Base-by-base conservation (phyloP, 2,888 invertebrate genomes). In the Urechis unicinctus region DNA sequence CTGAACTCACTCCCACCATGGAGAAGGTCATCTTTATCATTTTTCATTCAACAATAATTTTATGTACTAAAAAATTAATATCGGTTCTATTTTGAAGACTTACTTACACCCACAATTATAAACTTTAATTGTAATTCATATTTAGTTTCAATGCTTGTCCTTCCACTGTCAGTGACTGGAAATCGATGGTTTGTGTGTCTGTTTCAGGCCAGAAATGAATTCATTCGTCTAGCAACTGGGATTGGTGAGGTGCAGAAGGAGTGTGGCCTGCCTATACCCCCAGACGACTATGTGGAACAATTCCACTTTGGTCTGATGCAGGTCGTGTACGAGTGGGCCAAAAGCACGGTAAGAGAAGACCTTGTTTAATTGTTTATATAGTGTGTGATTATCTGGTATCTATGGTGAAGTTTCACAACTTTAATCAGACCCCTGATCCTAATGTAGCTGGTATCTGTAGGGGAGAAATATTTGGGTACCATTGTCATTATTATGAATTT, bases 321-420 rank as follows among this genome's bases (percentile, higher is more conserved):
- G 69, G 94, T 95, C 1, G 95, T 96, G 0, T 91, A 94, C 75
- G 90, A 95, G 73, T 98, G 97, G 97, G 95, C 96, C 0, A 82
- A 86, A 49, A 89, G 91, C 68, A 87, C 86, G 83, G 88, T 88
- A 76, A 72, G 74, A 48, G n/a, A n/a, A n/a, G 5, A 4, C 48
- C 3, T 25, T 36, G 1, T n/a, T 13, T 36, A 17, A 9, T 36
- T 13, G 17, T 36, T 36, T 36, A 17, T 9, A 36, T 36, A 17
- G 36, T n/a, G n/a, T n/a, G n/a, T n/a, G n/a, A n/a, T n/a, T n/a
- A n/a, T n/a, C n/a, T n/a, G n/a, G n/a, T n/a, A n/a, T n/a, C n/a
- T n/a, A n/a, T n/a, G n/a, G n/a, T n/a, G n/a, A n/a, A n/a, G n/a
- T n/a, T n/a, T n/a, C n/a, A n/a, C n/a, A n/a, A n/a, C n/a, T n/a